A percentile compares a stretch with the other conserved stretches of the same genome.
These are phyloP conservation scores for Protosalanx chinensis DNA, from an alignment of 2,797 vertebrate species.

Conservation along the genomic window DNA sequence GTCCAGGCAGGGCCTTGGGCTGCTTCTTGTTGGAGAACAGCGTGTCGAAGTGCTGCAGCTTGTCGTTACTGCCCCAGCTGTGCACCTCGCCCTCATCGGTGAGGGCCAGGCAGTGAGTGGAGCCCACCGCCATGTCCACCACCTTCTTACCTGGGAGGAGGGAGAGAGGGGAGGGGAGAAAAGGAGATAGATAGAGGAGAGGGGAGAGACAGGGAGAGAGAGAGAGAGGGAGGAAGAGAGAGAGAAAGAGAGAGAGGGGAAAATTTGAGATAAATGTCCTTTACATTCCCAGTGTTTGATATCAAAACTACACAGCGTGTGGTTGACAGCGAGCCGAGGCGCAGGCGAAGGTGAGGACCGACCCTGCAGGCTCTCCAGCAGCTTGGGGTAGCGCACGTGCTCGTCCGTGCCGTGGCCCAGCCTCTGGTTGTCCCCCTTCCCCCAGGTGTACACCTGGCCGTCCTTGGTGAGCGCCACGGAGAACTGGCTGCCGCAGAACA, in stretches of 20 bases:
- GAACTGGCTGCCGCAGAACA: slow-evolving; percentile 96
- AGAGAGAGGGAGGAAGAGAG: not conserved
- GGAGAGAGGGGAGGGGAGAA: not conserved
- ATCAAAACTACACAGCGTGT: too few species aligned
- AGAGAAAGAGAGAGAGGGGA: not conserved
- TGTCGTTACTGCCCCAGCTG: slow-evolving; percentile 98
- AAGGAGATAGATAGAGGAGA: not conserved
- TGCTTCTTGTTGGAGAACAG: slow-evolving; percentile 94
- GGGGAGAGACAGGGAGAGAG: not conserved
- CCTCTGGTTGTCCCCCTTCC: slow-evolving; percentile 96
- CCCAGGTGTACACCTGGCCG: slow-evolving; percentile 97
- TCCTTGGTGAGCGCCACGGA: slow-evolving; percentile 94
- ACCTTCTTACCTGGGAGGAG: slow-evolving; percentile 87
- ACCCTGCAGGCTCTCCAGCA: slow-evolving; percentile 93
- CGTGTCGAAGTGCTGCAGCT: slow-evolving; percentile 97
- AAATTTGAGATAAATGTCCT: too few species aligned
- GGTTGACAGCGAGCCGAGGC: too few species aligned
- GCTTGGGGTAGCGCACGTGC: slow-evolving; percentile 95
- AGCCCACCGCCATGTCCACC: slow-evolving; percentile 92
- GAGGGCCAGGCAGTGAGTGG: slow-evolving; percentile 92
- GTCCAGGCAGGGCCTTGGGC: slow-evolving; percentile 86
- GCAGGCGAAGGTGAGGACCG: slow-evolving; percentile 26
- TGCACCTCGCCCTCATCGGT: slow-evolving; percentile 96
- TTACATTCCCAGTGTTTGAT: too few species aligned
- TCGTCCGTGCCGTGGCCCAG: slow-evolving; percentile 96